phyloP scores from a whole-genome alignment of 2,113 vertebrate species.

The Trichechus manatus region DNA sequence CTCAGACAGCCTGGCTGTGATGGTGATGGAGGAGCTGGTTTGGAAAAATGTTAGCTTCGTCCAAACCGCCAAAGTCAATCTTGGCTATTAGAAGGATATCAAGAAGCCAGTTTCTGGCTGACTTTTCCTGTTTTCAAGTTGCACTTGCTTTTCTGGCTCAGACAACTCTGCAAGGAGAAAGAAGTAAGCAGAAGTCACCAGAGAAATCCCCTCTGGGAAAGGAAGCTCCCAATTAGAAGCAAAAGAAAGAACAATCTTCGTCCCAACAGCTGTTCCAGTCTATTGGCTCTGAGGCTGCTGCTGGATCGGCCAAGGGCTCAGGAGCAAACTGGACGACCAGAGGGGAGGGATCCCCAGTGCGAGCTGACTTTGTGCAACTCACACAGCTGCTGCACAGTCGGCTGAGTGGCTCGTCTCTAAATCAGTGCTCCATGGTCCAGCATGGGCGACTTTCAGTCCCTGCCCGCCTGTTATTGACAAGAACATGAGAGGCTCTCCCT shows the following conservation, averaged over 20 bases:
- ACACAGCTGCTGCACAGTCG: background rate
- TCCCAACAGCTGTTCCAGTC: conserved; percentile 1
- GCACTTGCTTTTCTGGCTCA: conserved; percentile 60
- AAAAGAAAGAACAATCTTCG: background rate
- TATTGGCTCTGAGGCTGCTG: background rate
- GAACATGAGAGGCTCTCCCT: background rate
- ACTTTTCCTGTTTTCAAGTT: background rate
- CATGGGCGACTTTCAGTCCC: background rate
- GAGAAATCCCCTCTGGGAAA: conserved; percentile 37
- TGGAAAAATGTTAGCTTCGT: conserved; percentile 55
- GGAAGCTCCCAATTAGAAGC: conserved; percentile 57
- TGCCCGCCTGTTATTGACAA: background rate
- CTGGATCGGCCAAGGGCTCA: background rate
- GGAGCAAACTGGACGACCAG: background rate
- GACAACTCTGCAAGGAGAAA: background rate
- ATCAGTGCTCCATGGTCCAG: background rate
- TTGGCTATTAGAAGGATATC: background rate
- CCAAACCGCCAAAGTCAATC: conserved; percentile 48
- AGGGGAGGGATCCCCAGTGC: background rate
- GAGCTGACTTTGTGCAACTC: background rate
- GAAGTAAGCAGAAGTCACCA: background rate
- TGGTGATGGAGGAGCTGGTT: conserved; percentile 44
- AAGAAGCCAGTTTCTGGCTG: background rate
- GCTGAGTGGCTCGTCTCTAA: background rate
- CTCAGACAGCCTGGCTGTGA: conserved; percentile 44